Evolutionary conservation across 1,140 invertebrate genomes (phyloP).

Genomic region (Nephila pilipes): DNA sequence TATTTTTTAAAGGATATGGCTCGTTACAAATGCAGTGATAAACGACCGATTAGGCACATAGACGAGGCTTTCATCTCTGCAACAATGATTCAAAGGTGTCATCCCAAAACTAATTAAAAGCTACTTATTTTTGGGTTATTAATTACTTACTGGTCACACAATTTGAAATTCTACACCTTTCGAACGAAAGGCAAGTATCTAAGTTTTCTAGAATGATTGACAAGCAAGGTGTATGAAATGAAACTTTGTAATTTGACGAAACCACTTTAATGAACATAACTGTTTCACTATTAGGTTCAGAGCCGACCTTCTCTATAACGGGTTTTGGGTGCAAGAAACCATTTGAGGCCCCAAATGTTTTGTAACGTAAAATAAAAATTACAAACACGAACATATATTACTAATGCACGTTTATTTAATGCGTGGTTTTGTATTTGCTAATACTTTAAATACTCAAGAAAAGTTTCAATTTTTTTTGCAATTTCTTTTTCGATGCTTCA

Average conservation of each 20-base stretch:
- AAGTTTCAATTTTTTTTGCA: too few relatives aligned
- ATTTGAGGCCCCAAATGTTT: too few relatives aligned
- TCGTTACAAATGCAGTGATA: conserved; percentile 5
- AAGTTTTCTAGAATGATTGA: background rate
- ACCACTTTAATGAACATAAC: too few relatives aligned
- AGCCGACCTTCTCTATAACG: too few relatives aligned
- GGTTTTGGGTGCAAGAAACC: too few relatives aligned
- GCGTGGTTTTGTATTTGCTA: too few relatives aligned
- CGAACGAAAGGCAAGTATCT: background rate
- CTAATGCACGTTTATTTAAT: too few relatives aligned
- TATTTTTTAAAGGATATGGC: conserved; percentile 3
- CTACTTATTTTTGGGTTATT: background rate
- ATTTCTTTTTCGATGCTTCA: too few relatives aligned
- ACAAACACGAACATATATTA: too few relatives aligned
- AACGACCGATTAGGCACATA: background rate
- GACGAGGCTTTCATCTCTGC: background rate
- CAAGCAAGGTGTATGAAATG: background rate
- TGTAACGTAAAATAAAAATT: too few relatives aligned
- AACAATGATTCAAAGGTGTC: background rate
- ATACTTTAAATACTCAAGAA: too few relatives aligned
- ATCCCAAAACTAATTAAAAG: background rate
- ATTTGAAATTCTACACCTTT: background rate
- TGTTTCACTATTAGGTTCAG: too few relatives aligned
- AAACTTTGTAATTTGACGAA: background rate
- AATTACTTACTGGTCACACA: background rate